phyloP scores from a whole-genome alignment of 2,888 invertebrate genomes.

The Chaetogeoica ovagalla region DNA sequence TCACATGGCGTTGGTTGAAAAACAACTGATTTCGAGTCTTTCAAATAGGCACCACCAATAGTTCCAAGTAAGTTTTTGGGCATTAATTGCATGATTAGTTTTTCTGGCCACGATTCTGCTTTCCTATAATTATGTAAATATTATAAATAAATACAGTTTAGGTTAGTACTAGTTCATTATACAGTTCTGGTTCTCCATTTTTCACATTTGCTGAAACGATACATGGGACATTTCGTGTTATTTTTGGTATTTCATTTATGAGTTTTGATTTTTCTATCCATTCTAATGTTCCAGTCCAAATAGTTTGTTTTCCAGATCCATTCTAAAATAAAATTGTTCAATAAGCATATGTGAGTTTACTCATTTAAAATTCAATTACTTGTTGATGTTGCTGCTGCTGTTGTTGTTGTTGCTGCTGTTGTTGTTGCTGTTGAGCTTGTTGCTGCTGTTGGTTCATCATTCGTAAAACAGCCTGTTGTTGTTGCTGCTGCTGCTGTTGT shows the following conservation, averaged over 20 bases:
- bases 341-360: background rate
- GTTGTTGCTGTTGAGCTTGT: constrained; percentile 52
- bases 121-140: constrained; percentile 63
- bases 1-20: constrained; percentile 87
- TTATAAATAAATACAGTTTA: constrained; percentile 1
- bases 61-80: constrained; percentile 88
- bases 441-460: constrained; percentile 52
- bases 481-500: constrained; percentile 57
- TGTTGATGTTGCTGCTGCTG: constrained; percentile 55
- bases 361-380: constrained; percentile 37
- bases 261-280: constrained; percentile 90
- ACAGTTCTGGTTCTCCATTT: constrained; percentile 87
- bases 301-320: constrained; percentile 65
- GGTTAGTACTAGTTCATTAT: constrained; percentile 55
- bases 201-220: constrained; percentile 73
- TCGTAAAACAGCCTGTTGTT: constrained; percentile 56
- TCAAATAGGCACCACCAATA: constrained; percentile 84
- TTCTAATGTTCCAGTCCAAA: constrained; percentile 84
- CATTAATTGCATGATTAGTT: constrained; percentile 91
- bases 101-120: constrained; percentile 90
- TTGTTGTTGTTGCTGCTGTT: constrained; percentile 55
- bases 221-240: constrained; percentile 75
- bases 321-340: constrained; percentile 57
- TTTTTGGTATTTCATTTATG: constrained; percentile 74
- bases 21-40: constrained; percentile 89